Percentiles rank a stretch among this genome's conserved stretches.
phyloP scores from a whole-genome alignment of 2,888 invertebrate species.

The Caenorhabditis sulstoni region DNA sequence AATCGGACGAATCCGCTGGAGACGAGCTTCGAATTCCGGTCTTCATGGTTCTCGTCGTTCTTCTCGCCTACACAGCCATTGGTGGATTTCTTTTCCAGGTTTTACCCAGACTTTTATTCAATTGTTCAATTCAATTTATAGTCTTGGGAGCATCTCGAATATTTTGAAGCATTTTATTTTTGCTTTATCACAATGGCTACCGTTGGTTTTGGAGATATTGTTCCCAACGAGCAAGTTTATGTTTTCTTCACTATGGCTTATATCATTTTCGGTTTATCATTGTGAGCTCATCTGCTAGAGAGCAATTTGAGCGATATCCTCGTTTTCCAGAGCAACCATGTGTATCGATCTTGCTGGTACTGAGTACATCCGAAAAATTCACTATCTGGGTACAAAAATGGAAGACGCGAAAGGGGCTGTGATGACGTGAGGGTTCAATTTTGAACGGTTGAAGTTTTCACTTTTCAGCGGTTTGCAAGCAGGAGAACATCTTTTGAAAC shows the following conservation, averaged over 20 bases:
- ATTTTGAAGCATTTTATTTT: conserved; percentile 80
- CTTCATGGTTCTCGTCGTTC: conserved; percentile 79
- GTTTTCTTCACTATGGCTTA: conserved; percentile 80
- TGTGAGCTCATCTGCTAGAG: too few relatives aligned
- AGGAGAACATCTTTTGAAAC: conserved; percentile 79
- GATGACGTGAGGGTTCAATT: conserved; percentile 65
- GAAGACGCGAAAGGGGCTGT: conserved; percentile 80
- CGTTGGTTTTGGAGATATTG: conserved; percentile 80
- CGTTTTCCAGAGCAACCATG: conserved; percentile 78
- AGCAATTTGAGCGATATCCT: not conserved
- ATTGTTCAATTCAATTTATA: too few relatives aligned
- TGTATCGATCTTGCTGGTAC: conserved; percentile 80
- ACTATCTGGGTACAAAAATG: conserved; percentile 80
- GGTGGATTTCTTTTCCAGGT: conserved; percentile 79
- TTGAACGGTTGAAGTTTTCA: not conserved
- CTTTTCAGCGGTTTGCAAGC: conserved; percentile 76
- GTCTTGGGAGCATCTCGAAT: conserved; percentile 77
- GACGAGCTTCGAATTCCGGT: conserved; percentile 77
- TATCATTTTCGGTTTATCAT: conserved; percentile 80
- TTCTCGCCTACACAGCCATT: conserved; percentile 79
- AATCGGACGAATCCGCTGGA: conserved; percentile 66
- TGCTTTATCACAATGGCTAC: conserved; percentile 81
- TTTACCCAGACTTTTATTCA: too few relatives aligned
- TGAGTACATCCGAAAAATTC: conserved; percentile 80
- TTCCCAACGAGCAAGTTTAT: conserved; percentile 79